Conservation (phyloP, 2,797 vertebrate species). For the Potorous gilbertii region DNA sequence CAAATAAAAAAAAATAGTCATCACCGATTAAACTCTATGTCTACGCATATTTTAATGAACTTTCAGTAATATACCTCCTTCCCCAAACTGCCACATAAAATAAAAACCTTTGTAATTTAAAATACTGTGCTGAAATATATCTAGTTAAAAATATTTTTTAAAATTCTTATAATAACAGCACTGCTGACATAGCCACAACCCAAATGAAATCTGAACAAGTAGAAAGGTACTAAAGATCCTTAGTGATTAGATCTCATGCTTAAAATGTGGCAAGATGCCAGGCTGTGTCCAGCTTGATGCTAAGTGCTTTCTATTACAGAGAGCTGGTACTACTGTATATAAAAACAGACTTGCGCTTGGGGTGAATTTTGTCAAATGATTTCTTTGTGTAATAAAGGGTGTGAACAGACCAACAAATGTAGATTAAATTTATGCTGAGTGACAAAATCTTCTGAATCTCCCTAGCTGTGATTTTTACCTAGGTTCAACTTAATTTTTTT, state of each 20-base stretch:
- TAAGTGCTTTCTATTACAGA: slow-evolving; percentile 86
- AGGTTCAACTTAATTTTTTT: slow-evolving; percentile 65
- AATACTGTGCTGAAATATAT: slow-evolving; percentile 62
- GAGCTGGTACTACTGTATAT: slow-evolving; percentile 75
- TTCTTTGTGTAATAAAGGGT: slow-evolving; percentile 76
- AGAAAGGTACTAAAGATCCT: slow-evolving; percentile 83
- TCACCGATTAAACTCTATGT: slow-evolving; percentile 64
- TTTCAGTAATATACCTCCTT: slow-evolving; percentile 58
- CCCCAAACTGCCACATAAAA: slow-evolving; percentile 70
- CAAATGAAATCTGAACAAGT: slow-evolving; percentile 80
- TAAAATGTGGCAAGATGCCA: slow-evolving; percentile 86
- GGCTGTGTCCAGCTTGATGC: slow-evolving; percentile 85
- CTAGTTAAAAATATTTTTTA: slow-evolving; percentile 63
- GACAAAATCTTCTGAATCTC: slow-evolving; percentile 68
- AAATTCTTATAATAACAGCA: slow-evolving; percentile 64
- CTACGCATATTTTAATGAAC: slow-evolving; percentile 67
- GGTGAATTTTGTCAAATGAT: slow-evolving; percentile 80
- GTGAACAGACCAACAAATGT: slow-evolving; percentile 75
- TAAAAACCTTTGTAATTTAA: slow-evolving; percentile 43
- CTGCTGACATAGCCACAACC: slow-evolving; percentile 73
- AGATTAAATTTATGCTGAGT: slow-evolving; percentile 69
- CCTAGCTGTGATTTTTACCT: slow-evolving; percentile 68
- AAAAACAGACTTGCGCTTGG: slow-evolving; percentile 79
- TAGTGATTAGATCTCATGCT: slow-evolving; percentile 81
- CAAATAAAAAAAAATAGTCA: slow-evolving; percentile 54